Evolutionary conservation across 2,113 vertebrate genomes (phyloP).

Genomic region (Hylia prasina): DNA sequence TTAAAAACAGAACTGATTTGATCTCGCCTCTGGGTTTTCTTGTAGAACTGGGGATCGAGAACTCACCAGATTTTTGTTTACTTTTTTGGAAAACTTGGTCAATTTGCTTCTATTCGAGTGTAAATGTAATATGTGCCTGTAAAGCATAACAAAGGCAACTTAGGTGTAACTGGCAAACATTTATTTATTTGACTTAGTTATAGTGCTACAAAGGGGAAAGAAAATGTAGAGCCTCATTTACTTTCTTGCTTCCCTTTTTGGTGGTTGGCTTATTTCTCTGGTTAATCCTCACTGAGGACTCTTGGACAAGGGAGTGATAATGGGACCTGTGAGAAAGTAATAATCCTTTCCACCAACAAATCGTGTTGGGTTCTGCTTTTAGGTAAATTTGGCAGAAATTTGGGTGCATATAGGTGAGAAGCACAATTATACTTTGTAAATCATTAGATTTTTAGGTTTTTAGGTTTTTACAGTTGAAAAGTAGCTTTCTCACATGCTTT

Average conservation of each 20-base stretch:
- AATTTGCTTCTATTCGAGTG: background rate
- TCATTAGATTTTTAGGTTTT: background rate
- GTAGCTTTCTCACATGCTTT: background rate
- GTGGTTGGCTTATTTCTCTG: background rate
- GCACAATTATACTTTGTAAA: background rate
- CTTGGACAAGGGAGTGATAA: background rate
- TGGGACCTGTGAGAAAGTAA: background rate
- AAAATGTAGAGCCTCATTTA: background rate
- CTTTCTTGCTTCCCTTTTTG: background rate
- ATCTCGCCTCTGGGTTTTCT: background rate
- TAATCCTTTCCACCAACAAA: background rate
- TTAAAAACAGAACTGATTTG: background rate
- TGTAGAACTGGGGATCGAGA: fast-evolving
- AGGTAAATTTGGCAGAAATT: background rate
- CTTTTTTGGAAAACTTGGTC: background rate
- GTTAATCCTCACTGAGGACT: background rate
- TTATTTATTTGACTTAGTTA: background rate
- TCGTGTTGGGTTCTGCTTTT: background rate
- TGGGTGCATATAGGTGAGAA: background rate
- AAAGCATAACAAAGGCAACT: background rate
- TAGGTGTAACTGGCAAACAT: background rate
- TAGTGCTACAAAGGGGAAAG: background rate
- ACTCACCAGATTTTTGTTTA: background rate
- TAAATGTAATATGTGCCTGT: background rate
- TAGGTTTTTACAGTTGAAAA: background rate